A percentile compares a stretch with the other conserved stretches of the same genome.
These are phyloP conservation scores for Heterodera filipjevi DNA, from an alignment of 2,888 invertebrate genomes.

Conservation along the genomic window DNA sequence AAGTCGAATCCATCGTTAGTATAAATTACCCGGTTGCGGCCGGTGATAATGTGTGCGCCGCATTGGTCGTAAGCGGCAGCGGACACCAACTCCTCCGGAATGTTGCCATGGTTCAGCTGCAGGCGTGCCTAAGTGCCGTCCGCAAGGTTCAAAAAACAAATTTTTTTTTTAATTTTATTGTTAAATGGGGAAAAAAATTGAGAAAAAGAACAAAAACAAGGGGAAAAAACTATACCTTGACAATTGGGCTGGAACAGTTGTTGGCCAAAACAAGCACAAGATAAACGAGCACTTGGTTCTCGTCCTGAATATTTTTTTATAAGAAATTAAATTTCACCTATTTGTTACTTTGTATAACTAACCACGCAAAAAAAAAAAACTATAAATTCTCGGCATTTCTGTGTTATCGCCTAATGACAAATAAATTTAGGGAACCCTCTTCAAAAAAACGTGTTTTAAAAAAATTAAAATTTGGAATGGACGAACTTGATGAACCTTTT, in stretches of 20 bases:
- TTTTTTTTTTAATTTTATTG: too few species aligned
- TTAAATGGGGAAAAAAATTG: too few species aligned
- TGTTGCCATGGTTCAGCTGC: conserved; percentile 22
- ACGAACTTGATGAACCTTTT: too few species aligned
- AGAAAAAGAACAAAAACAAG: too few species aligned
- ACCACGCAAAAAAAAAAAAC: too few species aligned
- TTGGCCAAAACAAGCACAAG: conserved; percentile 87
- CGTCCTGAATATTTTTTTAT: conserved; percentile 45
- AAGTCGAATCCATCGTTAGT: too few species aligned
- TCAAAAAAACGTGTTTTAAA: too few species aligned
- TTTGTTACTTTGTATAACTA: too few species aligned
- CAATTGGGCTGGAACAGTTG: conserved; percentile 71
- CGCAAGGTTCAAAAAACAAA: background rate
- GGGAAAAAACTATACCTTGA: conserved; percentile 36
- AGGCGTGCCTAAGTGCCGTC: conserved; percentile 11
- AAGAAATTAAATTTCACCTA: background rate
- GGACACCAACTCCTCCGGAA: conserved; percentile 69
- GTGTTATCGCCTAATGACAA: too few species aligned
- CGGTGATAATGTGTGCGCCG: conserved; percentile 90
- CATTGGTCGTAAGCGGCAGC: conserved; percentile 95
- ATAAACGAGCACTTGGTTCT: conserved; percentile 52
- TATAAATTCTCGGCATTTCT: too few species aligned
- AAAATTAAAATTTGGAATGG: too few species aligned
- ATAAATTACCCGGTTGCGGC: conserved; percentile 93
- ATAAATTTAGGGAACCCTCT: too few species aligned